Evolutionary conservation across 2,113 vertebrate genomes (phyloP), one percentile per base, ranked within the genome.

Genomic region (Acrocephalus kingi): DNA sequence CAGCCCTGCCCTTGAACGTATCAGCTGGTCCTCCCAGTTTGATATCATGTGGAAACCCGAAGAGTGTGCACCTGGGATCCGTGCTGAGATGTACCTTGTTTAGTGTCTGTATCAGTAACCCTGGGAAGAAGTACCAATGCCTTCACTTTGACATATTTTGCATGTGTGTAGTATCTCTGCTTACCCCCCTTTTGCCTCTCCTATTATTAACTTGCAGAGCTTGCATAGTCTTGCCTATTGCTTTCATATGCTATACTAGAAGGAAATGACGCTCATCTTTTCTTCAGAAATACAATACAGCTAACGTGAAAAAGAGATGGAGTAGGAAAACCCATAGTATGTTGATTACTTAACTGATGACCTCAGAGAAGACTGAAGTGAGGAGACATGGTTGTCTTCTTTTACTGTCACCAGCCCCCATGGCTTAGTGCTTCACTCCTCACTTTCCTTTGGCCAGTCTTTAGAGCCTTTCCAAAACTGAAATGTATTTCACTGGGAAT

Each of bases 121-220:
- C 27, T 54, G 75, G 54, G 68, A 49, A 80, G 10, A 55, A 49
- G 7, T 41, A 28, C 30, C 31, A 14, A 1, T 48, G 37, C 33
- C 46, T 77, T 87, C 20, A 23, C 31, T 69, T 64, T 2, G 31
- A 22, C 0, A 0, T 66, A 48, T 43, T 91, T 87, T 66, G 22
- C 24, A 7, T 21, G 6, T 66, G 31, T 24, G 2, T 66, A 0
- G 0, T 54, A 5, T 33, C 39, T 84, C 66, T 71, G 25, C 62
- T 78, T 81, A 58, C 1, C 6, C 6, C 8, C 13, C 54, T 77
- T 74, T 74, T 81, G 14, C 56, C 18, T 87, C 25, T 84, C 20
- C 31, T 69, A 0, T 71, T 68, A 28, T 7, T 73, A 16, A 56
- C 33, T 89, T 41, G 46, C 14, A 49, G 63, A 84, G 31, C 46